phyloP scores from a whole-genome alignment of 2,797 vertebrate species.

The Eidolon dupreanum region DNA sequence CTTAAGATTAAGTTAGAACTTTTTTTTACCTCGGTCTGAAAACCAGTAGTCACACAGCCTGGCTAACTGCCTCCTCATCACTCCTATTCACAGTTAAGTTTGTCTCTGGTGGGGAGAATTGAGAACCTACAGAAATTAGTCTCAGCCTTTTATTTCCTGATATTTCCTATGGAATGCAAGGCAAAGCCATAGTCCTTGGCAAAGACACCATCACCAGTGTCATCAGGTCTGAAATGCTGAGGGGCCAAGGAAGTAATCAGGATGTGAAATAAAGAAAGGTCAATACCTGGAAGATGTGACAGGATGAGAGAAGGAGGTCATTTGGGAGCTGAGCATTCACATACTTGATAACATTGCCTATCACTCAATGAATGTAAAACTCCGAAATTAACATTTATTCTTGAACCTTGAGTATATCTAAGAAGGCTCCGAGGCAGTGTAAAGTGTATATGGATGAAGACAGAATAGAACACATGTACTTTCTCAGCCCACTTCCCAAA shows the following conservation, averaged over 20 bases:
- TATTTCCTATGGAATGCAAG: neutral
- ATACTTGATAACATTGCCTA: neutral
- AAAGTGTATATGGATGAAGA: neutral
- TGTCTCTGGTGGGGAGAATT: neutral
- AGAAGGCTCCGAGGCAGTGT: slow-evolving; percentile 10
- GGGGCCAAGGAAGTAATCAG: neutral
- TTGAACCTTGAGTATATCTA: neutral
- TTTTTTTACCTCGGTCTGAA: slow-evolving; percentile 25
- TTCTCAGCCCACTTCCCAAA: slow-evolving; percentile 45
- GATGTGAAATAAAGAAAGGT: neutral
- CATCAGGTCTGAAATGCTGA: neutral
- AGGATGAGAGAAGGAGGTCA: neutral
- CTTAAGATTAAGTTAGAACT: neutral
- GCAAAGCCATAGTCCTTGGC: neutral
- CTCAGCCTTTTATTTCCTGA: slow-evolving; percentile 1
- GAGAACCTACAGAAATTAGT: slow-evolving; percentile 3
- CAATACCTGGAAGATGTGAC: neutral
- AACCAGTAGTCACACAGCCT: neutral
- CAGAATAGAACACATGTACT: neutral
- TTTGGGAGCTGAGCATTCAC: neutral
- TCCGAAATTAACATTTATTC: neutral
- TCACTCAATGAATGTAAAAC: slow-evolving; percentile 27
- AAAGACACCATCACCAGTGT: neutral
- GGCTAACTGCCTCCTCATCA: neutral
- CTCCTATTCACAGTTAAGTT: neutral